A percentile compares a stretch with the other conserved stretches of the same genome.
Evolutionary conservation across 2,888 invertebrate species (phyloP).

Genomic region (Stictocephala bisonia): DNA sequence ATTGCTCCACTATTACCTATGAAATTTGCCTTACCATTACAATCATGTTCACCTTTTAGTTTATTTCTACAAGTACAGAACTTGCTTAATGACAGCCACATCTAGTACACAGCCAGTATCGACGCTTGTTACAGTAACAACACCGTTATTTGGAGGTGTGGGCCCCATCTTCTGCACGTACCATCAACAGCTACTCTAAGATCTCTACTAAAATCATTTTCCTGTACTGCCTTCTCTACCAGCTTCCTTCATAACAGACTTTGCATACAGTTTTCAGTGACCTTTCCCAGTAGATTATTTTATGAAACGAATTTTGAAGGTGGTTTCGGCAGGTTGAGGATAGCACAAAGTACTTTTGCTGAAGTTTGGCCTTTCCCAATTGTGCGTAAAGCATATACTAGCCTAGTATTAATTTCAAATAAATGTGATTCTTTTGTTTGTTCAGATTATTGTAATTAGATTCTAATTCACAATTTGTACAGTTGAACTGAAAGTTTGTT

Average conservation of each 20-base stretch:
- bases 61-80: not conserved
- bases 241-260: constrained; percentile 19
- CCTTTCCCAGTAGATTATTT: not conserved
- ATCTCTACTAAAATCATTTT: not conserved
- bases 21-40: constrained; percentile 8
- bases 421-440: not conserved
- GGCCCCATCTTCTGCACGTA: not conserved
- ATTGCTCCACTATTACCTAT: constrained; percentile 20
- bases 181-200: constrained; percentile 17
- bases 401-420: constrained; percentile 22
- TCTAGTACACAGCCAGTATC: constrained; percentile 11
- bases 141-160: constrained; percentile 26
- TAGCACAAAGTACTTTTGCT: not conserved
- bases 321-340: not conserved
- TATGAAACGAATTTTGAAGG: not conserved
- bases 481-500: too few relatives aligned
- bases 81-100: constrained; percentile 11
- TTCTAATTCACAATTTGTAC: too few relatives aligned
- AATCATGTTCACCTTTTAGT: not conserved
- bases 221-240: constrained; percentile 1
- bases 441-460: too few relatives aligned
- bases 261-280: not conserved
- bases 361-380: not conserved
- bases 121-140: constrained; percentile 5
- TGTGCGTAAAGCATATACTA: not conserved